These are phyloP conservation scores for Micropoecilia bifurca DNA, from an alignment of 2,797 vertebrate species.

Conservation along the genomic window DNA sequence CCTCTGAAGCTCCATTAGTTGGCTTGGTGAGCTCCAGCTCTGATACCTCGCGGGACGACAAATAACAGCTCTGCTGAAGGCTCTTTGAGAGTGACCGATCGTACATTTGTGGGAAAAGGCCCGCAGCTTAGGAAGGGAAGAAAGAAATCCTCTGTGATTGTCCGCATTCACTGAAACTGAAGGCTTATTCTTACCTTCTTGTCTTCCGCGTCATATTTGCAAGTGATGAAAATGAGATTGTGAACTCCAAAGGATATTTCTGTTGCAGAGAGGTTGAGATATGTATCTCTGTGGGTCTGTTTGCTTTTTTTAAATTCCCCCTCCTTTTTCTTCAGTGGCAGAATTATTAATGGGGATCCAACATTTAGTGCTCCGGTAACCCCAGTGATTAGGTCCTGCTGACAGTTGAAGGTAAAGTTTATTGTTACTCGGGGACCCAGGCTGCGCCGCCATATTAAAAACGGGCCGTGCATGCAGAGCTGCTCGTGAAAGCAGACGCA, in stretches of 20 bases:
- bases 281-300: constrained; percentile 76
- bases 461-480: constrained; percentile 64
- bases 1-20: constrained; percentile 75
- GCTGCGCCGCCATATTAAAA: constrained; percentile 81
- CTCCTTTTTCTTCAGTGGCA: constrained; percentile 70
- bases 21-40: constrained; percentile 64
- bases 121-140: constrained; percentile 57
- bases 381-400: constrained; percentile 89
- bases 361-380: constrained; percentile 87
- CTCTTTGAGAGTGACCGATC: constrained; percentile 68
- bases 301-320: constrained; percentile 70
- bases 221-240: constrained; percentile 82
- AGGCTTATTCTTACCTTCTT: constrained; percentile 58
- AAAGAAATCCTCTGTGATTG: constrained; percentile 69
- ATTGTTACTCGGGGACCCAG: constrained; percentile 81
- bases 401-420: constrained; percentile 87
- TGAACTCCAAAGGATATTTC: constrained; percentile 78
- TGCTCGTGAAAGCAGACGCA: constrained; percentile 72
- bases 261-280: constrained; percentile 61
- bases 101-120: constrained; percentile 61
- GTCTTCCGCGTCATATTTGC: constrained; percentile 78
- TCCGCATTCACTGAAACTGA: constrained; percentile 64
- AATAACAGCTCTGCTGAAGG: constrained; percentile 57
- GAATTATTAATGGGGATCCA: constrained; percentile 87
- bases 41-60: constrained; percentile 66